phyloP scores from a whole-genome alignment of 2,113 vertebrate species.

The Silurus glanis region DNA sequence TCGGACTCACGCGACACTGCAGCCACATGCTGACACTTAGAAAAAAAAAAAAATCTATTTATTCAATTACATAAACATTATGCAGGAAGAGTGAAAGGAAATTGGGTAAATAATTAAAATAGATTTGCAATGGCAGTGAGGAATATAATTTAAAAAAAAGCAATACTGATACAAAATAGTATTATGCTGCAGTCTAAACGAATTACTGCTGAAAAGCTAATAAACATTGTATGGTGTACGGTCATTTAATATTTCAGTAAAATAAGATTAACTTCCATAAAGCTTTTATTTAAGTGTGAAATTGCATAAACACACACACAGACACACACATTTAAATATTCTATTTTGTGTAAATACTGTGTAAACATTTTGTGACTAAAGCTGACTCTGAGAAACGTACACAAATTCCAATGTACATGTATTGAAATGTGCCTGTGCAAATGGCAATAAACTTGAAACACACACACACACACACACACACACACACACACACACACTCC shows the following conservation, averaged over 20 bases:
- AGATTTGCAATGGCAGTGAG: background rate
- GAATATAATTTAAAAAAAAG: background rate
- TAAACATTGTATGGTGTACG: background rate
- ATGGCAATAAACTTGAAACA: too few relatives aligned
- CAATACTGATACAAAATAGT: background rate
- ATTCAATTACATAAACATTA: slow-evolving; percentile 26
- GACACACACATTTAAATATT: background rate
- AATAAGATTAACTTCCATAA: background rate
- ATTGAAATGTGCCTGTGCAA: too few relatives aligned
- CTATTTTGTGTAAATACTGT: too few relatives aligned
- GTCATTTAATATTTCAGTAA: background rate
- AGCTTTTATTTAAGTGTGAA: background rate
- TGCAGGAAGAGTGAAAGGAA: background rate
- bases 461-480: background rate
- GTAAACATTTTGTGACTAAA: too few relatives aligned
- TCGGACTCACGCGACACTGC: slow-evolving; percentile 60
- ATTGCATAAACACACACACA: background rate
- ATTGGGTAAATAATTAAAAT: background rate
- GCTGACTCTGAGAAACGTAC: too few relatives aligned
- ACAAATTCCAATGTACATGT: too few relatives aligned
- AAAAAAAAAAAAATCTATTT: background rate
- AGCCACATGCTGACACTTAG: background rate
- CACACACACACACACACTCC: background rate
- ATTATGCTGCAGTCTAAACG: background rate
- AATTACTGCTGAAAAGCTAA: slow-evolving; percentile 7